phyloP scores from a whole-genome alignment of 2,113 vertebrate species.

The Dipodomys spectabilis region DNA sequence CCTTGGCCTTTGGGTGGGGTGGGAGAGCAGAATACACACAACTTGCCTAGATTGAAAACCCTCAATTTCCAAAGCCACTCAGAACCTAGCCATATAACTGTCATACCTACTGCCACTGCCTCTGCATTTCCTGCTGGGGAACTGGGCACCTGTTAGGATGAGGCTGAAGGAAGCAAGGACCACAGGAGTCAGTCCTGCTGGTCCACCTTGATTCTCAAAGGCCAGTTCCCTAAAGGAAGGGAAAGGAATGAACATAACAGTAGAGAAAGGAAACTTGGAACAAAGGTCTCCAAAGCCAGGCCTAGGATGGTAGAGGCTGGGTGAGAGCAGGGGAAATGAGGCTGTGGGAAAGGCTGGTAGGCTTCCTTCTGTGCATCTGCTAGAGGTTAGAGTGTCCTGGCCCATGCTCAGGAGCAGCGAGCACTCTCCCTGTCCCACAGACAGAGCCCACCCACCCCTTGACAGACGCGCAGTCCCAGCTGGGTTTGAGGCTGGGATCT shows the following conservation, averaged over 20 bases:
- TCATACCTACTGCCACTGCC: not conserved
- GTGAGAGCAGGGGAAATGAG: not conserved
- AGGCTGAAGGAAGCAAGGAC: not conserved
- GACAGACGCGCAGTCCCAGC: not conserved
- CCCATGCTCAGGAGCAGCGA: not conserved
- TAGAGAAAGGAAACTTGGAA: not conserved
- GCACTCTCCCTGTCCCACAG: not conserved
- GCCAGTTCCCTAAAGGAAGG: not conserved
- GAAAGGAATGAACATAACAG: not conserved
- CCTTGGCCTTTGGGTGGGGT: not conserved
- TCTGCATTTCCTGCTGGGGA: not conserved
- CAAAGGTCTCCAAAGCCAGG: not conserved
- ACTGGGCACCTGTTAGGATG: not conserved
- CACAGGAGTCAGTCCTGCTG: not conserved
- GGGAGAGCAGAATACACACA: not conserved
- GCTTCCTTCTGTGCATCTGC: not conserved
- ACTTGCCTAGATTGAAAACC: not conserved
- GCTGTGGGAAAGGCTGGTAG: not conserved
- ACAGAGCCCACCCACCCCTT: not conserved
- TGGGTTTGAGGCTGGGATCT: not conserved
- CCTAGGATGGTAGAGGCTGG: not conserved
- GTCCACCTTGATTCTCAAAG: not conserved
- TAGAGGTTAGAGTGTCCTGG: not conserved
- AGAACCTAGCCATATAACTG: not conserved
- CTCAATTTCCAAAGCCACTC: conserved; percentile 1